A percentile compares a stretch with the other conserved stretches of the same genome.
Evolutionary conservation across 2,888 invertebrate species (phyloP).

Genomic region (Stenchaetothrips biformis): DNA sequence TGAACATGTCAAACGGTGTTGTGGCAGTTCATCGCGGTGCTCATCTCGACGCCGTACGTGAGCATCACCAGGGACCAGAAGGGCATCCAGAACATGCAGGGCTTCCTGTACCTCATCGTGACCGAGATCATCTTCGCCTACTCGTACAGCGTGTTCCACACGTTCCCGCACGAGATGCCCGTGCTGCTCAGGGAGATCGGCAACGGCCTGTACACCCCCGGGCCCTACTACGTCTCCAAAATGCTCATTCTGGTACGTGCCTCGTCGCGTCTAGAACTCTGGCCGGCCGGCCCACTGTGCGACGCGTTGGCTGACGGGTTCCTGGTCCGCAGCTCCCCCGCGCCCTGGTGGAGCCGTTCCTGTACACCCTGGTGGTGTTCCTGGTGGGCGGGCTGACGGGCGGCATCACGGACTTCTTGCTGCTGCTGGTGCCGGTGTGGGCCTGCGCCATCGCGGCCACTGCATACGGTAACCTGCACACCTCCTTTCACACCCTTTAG

Average conservation of each 20-base stretch:
- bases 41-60: conserved; percentile 59
- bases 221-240: conserved; percentile 69
- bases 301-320: too few species aligned
- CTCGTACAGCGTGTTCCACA: conserved; percentile 59
- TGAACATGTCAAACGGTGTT: not conserved
- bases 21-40: conserved; percentile 56
- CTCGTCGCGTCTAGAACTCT: too few species aligned
- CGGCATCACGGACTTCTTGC: conserved; percentile 56
- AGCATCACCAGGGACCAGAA: conserved; percentile 58
- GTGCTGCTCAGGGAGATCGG: conserved; percentile 67
- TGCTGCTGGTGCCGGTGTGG: conserved; percentile 58
- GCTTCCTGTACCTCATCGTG: conserved; percentile 63
- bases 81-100: conserved; percentile 69
- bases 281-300: too few species aligned
- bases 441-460: conserved; percentile 61
- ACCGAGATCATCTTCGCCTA: conserved; percentile 69
- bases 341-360: conserved; percentile 57
- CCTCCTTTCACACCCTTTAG: not conserved
- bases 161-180: conserved; percentile 64
- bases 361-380: conserved; percentile 59
- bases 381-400: conserved; percentile 57
- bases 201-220: conserved; percentile 62
- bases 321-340: conserved; percentile 54
- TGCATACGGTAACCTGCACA: conserved; percentile 56
- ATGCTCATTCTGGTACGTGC: conserved; percentile 57